Evolutionary conservation across 2,797 vertebrate species (phyloP).

Genomic region (Aldrovandia affinis): DNA sequence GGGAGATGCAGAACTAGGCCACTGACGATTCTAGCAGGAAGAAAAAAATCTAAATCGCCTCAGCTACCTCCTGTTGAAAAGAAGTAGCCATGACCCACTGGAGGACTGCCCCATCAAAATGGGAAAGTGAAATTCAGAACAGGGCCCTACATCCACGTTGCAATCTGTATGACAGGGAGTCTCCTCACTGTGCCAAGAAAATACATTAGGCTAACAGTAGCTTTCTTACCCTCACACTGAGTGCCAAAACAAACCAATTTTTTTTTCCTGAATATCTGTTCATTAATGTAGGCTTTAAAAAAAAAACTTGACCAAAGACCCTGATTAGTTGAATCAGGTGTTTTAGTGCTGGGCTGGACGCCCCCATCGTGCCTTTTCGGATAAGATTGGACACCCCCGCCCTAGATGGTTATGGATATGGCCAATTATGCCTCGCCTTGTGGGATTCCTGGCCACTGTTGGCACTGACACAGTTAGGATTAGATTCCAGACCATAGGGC

Average conservation of each 20-base stretch:
- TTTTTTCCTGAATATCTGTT: no score
- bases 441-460: no score
- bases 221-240: neutral
- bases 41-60: slow-evolving; percentile 9
- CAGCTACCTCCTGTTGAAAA: slow-evolving; percentile 34
- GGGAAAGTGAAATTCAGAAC: neutral
- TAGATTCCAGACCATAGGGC: no score
- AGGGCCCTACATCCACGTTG: neutral
- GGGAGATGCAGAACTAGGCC: slow-evolving; percentile 70
- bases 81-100: slow-evolving; percentile 30
- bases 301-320: no score
- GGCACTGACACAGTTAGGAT: no score
- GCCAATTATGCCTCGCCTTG: no score
- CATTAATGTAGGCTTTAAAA: no score
- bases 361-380: no score
- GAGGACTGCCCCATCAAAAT: slow-evolving; percentile 32
- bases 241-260: neutral
- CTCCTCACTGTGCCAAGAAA: neutral
- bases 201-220: neutral
- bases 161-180: neutral
- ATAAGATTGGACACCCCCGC: no score
- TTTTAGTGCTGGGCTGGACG: no score
- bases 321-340: no score
- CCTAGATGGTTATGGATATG: no score
- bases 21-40: slow-evolving; percentile 45